phyloP scores from a whole-genome alignment of 2,113 vertebrate genomes.

The Cebidichthys violaceus region DNA sequence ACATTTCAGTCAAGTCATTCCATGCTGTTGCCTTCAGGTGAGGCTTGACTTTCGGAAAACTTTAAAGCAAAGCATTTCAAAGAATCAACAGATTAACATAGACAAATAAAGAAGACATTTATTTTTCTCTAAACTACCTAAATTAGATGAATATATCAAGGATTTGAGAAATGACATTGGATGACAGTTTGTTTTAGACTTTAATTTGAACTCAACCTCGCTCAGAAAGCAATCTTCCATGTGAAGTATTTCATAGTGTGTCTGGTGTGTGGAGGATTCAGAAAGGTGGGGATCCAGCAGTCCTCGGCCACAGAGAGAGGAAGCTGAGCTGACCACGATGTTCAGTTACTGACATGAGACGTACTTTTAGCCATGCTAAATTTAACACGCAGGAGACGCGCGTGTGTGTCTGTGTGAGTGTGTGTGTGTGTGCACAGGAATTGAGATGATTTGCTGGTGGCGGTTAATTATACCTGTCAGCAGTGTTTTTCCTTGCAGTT shows the following conservation, averaged over 20 bases:
- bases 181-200: neutral
- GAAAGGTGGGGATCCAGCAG: conserved; percentile 17
- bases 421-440: conserved; percentile 12
- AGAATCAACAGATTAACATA: neutral
- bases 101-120: neutral
- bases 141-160: neutral
- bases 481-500: conserved; percentile 58
- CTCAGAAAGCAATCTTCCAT: neutral
- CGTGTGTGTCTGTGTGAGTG: conserved; percentile 17
- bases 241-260: neutral
- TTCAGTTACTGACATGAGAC: conserved; percentile 44
- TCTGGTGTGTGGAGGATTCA: neutral
- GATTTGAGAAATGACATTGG: neutral
- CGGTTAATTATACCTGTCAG: conserved; percentile 69
- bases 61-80: neutral
- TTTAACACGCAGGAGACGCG: conserved; percentile 45
- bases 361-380: conserved; percentile 55
- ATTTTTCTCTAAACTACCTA: no score
- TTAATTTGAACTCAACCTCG: neutral
- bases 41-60: neutral
- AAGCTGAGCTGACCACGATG: conserved; percentile 29
- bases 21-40: neutral
- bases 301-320: conserved; percentile 28
- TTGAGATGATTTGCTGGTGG: conserved; percentile 50
- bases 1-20: neutral